Evolutionary conservation across 2,888 invertebrate species (phyloP).

Genomic region (Aethes cnicana): DNA sequence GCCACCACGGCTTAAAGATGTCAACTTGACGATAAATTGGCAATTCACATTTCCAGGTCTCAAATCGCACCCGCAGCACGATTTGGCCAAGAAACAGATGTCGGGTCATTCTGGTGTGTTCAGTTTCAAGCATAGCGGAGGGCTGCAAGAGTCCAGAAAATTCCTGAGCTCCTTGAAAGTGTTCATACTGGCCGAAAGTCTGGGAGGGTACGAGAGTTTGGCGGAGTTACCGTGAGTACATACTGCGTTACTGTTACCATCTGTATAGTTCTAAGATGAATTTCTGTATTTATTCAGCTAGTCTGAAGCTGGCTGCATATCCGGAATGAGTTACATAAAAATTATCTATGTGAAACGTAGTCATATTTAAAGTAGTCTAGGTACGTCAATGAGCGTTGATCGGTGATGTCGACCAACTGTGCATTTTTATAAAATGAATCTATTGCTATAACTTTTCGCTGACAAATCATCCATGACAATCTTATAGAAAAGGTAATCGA

Average conservation of each 20-base stretch:
- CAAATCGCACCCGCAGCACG: conserved; percentile 92
- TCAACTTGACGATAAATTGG: background rate
- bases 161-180: conserved; percentile 90
- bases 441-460: too few relatives aligned
- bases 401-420: too few relatives aligned
- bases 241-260: background rate
- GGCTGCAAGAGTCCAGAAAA: conserved; percentile 85
- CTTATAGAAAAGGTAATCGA: too few relatives aligned
- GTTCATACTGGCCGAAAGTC: conserved; percentile 94
- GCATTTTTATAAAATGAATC: too few relatives aligned
- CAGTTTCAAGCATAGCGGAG: conserved; percentile 93
- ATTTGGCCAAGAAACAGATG: conserved; percentile 89
- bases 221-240: conserved; percentile 94
- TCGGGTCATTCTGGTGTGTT: conserved; percentile 96
- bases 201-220: conserved; percentile 97
- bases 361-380: too few relatives aligned
- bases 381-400: too few relatives aligned
- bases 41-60: conserved; percentile 79
- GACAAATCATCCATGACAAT: too few relatives aligned
- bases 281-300: too few relatives aligned
- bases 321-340: too few relatives aligned
- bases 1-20: too few relatives aligned
- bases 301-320: too few relatives aligned
- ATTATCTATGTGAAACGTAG: too few relatives aligned
- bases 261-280: background rate